Evolutionary conservation across 2,113 vertebrate genomes (phyloP), one percentile per base, ranked within the genome.

Genomic region (Sylvilagus bachmani): DNA sequence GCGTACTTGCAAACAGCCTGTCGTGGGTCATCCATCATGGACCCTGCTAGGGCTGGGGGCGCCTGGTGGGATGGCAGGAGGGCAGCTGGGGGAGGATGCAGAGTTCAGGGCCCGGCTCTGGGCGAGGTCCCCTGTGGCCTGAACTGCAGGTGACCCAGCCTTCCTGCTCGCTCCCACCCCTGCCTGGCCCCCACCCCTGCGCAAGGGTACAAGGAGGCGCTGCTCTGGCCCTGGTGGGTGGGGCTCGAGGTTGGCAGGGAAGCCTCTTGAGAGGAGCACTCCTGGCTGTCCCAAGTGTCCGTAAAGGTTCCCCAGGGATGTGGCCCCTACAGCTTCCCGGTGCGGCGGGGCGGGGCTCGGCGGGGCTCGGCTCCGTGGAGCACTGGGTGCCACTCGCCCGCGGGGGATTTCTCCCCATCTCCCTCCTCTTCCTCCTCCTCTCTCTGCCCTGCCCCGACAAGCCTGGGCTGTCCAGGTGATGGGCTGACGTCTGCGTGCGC

Each of bases 141-240:
- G 96, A 95, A 93, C 96, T 95, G 91, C 55, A 36, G 70, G 90
- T 91, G 95, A 97, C 96, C 86, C 83, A 73, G 78, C 61, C 74
- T 94, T 91, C 89, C 67, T 77, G 66, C 49, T 14, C 58, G 64
- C 82, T 67, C 87, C 81, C 36, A 81, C 16, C 74, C 31, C 12
- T 53, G 17, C 31, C 69, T 36, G 67, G 62, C 58, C 33, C 82
- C 73, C 21, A 89, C 58, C 77, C n/a, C 87, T 95, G 66, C 53
- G 87, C 85, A 17, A 74, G 22, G 21, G 55, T 31, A 51, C 88
- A 29, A 31, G 25, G 83, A 71, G 31, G 8, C 78, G 75, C 93
- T 89, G 29, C 17, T 80, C 27, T 36, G 58, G 22, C 86, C 64
- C 92, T 49, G 14, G 51, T 67, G 69, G 85, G 69, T 53, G 11